These are phyloP conservation scores for Barnardius zonarius DNA, from an alignment of 2,113 vertebrate genomes.

Conservation along the genomic window DNA sequence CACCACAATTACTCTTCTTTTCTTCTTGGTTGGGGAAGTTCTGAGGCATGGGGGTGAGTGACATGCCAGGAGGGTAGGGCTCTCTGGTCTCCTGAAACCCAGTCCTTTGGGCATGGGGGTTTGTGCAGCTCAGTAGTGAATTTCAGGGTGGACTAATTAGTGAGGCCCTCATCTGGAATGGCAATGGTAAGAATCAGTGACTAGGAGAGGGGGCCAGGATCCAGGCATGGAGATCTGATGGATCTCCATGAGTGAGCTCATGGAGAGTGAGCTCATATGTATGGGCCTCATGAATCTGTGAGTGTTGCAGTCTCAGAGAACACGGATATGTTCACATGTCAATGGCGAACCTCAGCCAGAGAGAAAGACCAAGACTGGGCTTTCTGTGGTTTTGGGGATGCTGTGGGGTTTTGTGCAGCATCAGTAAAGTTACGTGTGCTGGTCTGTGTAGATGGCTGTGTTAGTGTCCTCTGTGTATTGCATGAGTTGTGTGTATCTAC, in stretches of 20 bases:
- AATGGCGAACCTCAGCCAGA: fast-evolving
- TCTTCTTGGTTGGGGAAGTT: too few relatives aligned
- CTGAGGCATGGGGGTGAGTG: too few relatives aligned
- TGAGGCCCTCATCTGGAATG: not conserved
- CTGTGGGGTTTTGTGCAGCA: not conserved
- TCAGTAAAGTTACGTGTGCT: not conserved
- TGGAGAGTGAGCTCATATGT: not conserved
- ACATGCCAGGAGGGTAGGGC: fast-evolving
- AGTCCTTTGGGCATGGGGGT: fast-evolving
- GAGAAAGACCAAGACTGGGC: not conserved
- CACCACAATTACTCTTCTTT: too few relatives aligned
- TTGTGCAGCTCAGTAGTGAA: not conserved
- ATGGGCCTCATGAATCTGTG: not conserved
- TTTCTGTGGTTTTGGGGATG: not conserved
- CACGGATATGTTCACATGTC: not conserved
- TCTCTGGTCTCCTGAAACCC: not conserved
- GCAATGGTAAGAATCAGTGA: not conserved
- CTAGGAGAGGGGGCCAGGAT: not conserved
- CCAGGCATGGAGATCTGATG: too few relatives aligned
- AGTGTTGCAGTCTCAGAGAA: not conserved
- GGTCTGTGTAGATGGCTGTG: not conserved
- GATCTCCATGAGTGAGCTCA: not conserved
- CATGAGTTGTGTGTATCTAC: not conserved
- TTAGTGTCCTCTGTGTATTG: not conserved
- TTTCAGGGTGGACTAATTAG: not conserved